Conservation (phyloP, 2,888 invertebrate genomes). For the Orthonychiurus folsomi region DNA sequence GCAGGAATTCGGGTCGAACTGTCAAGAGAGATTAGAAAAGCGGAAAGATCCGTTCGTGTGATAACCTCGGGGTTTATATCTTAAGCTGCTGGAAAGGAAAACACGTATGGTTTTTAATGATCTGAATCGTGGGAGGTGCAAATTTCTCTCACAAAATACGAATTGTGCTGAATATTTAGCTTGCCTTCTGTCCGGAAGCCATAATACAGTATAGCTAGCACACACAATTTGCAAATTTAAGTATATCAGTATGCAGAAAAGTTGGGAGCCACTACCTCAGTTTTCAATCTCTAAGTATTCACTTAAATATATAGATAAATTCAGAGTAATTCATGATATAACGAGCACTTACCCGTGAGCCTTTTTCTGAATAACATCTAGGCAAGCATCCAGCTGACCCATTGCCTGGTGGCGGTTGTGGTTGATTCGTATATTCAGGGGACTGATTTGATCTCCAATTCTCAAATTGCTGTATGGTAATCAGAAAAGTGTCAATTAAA, state of each 20-base stretch:
- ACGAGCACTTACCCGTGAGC: constrained; percentile 60
- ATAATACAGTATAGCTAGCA: background rate
- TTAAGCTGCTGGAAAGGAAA: constrained; percentile 1
- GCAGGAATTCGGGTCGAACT: too few species aligned
- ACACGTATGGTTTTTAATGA: background rate
- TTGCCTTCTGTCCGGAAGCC: background rate
- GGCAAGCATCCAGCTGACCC: constrained; percentile 53
- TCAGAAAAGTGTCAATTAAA: too few species aligned
- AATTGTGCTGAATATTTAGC: background rate
- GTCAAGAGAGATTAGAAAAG: too few species aligned
- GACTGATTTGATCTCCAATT: background rate
- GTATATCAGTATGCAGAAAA: too few species aligned
- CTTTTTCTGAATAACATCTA: constrained; percentile 83
- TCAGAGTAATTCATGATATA: too few species aligned
- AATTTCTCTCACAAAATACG: background rate
- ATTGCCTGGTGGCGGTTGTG: constrained; percentile 5
- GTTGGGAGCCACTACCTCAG: too few species aligned
- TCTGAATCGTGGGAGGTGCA: background rate
- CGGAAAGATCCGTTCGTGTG: too few species aligned
- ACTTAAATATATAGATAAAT: too few species aligned
- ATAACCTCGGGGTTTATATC: background rate
- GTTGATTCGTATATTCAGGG: constrained; percentile 4
- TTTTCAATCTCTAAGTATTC: too few species aligned
- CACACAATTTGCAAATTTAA: background rate
- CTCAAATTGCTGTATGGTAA: constrained; percentile 9